phyloP scores from a whole-genome alignment of 2,888 invertebrate species.

The Tupiocoris notatus region DNA sequence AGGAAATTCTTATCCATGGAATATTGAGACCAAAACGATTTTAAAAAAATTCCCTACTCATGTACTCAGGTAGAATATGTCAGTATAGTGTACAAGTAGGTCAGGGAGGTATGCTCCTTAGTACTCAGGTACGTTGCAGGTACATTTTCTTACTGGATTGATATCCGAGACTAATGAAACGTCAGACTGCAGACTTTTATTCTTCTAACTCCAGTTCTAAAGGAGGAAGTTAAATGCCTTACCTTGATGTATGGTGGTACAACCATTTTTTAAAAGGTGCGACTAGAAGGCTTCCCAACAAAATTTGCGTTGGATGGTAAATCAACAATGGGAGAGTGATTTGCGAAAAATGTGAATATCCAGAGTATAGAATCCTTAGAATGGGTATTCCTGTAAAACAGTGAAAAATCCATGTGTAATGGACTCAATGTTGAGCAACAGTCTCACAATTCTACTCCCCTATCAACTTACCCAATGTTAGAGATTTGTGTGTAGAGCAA shows the following conservation, averaged over 20 bases:
- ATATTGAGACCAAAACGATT: no score
- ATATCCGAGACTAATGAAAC: no score
- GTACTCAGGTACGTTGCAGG: no score
- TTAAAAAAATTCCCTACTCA: no score
- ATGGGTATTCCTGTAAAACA: slow-evolving; percentile 57
- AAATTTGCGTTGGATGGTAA: slow-evolving; percentile 59
- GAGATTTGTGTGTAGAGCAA: slow-evolving; percentile 62
- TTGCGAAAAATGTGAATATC: slow-evolving; percentile 57
- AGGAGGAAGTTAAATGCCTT: no score
- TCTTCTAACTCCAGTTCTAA: no score
- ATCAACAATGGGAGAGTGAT: slow-evolving; percentile 57
- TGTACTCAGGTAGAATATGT: no score
- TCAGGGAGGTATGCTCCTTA: no score
- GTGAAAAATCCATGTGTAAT: not conserved
- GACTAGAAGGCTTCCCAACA: slow-evolving; percentile 57
- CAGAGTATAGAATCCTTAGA: slow-evolving; percentile 58
- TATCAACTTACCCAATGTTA: slow-evolving; percentile 58
- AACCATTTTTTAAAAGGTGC: slow-evolving; percentile 57
- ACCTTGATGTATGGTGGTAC: slow-evolving; percentile 43
- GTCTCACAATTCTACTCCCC: not conserved
- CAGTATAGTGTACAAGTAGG: no score
- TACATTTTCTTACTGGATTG: no score
- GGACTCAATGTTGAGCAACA: not conserved
- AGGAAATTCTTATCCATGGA: no score
- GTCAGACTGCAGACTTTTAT: no score